Conservation (phyloP, 2,113 vertebrate species). For the Microtus richardsoni region DNA sequence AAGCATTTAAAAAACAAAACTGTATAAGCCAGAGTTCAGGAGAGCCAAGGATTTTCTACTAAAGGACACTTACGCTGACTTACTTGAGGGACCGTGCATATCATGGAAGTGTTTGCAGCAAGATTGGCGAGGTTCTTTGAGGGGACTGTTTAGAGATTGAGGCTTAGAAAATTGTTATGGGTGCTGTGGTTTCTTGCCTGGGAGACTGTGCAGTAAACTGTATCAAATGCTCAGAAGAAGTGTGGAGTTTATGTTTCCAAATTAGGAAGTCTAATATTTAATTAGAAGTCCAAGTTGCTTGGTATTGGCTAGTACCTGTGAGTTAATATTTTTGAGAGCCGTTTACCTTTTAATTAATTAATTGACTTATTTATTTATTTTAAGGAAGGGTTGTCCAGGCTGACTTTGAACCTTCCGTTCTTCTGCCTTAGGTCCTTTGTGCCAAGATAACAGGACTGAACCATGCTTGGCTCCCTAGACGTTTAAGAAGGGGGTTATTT, state of each 20-base stretch:
- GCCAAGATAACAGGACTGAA: neutral
- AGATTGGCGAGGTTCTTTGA: neutral
- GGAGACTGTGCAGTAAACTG: neutral
- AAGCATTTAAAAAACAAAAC: conserved; percentile 29
- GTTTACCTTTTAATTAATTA: neutral
- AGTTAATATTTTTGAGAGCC: neutral
- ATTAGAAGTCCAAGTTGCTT: neutral
- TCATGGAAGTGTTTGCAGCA: neutral
- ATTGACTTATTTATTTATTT: neutral
- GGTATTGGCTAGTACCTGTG: neutral
- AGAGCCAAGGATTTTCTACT: neutral
- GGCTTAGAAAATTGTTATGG: neutral
- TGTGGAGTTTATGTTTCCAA: neutral
- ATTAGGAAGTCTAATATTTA: neutral
- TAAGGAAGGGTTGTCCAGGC: neutral
- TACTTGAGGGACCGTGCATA: neutral
- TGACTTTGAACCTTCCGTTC: neutral
- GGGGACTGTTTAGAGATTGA: neutral
- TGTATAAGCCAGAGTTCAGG: neutral
- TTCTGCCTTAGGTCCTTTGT: neutral
- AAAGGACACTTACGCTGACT: neutral
- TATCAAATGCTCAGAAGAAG: neutral
- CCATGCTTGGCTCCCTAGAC: neutral
- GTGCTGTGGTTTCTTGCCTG: neutral
- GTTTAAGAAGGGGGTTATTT: neutral